Percentiles rank a stretch among this genome's conserved stretches.
These are phyloP conservation scores for Epinephelus fuscoguttatus DNA, from an alignment of 2,113 vertebrate genomes.

Conservation along the genomic window DNA sequence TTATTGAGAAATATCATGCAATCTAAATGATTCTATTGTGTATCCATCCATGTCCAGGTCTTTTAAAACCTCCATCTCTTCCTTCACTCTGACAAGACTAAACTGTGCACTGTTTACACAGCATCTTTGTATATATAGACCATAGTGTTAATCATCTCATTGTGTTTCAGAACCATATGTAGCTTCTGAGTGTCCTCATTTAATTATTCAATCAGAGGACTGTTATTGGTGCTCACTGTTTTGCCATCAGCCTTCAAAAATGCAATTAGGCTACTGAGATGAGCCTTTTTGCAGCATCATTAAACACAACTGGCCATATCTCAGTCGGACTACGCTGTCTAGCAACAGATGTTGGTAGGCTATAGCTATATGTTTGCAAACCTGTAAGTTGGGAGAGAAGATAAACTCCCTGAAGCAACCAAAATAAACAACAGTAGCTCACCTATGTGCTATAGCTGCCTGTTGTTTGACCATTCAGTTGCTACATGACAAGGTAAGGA, in stretches of 20 bases:
- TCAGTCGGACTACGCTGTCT: neutral
- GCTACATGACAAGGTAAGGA: too few relatives aligned
- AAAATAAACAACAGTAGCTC: too few relatives aligned
- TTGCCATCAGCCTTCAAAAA: neutral
- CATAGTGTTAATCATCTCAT: neutral
- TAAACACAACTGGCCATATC: neutral
- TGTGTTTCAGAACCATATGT: neutral
- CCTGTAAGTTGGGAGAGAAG: too few relatives aligned
- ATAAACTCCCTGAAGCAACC: too few relatives aligned
- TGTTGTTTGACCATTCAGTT: too few relatives aligned
- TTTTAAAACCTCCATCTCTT: neutral
- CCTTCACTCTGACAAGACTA: neutral
- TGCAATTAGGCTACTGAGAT: neutral
- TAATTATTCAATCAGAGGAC: neutral
- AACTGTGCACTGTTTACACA: neutral
- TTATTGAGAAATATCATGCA: neutral
- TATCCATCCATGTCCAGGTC: neutral
- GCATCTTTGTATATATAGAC: neutral
- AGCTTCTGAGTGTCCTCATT: neutral
- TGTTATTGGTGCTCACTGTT: neutral
- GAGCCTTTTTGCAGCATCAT: constrained; percentile 1
- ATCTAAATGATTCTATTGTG: neutral
- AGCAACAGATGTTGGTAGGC: too few relatives aligned
- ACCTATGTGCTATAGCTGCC: too few relatives aligned
- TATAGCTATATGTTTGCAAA: too few relatives aligned